A percentile compares a stretch with the other conserved stretches of the same genome.
Evolutionary conservation across 1,140 invertebrate genomes (phyloP).

Genomic region (Bicyclus anynana): DNA sequence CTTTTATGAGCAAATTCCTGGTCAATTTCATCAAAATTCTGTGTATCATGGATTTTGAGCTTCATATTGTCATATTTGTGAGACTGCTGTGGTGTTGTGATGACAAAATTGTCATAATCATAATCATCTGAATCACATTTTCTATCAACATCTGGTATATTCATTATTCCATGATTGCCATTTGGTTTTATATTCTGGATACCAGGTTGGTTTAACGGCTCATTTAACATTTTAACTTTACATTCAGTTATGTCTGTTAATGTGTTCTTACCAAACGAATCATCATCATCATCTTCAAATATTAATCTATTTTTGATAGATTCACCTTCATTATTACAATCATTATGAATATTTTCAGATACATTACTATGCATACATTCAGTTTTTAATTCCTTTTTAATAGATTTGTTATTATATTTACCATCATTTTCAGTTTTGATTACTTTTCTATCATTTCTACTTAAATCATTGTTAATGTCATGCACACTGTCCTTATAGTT

Average conservation of each 20-base stretch:
- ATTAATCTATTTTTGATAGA: conserved; percentile 9
- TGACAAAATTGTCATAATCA: background rate
- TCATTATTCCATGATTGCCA: too few relatives aligned
- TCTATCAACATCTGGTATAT: background rate
- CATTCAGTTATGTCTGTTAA: conserved; percentile 24
- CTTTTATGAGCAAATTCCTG: conserved; percentile 8
- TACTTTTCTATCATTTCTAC: too few relatives aligned
- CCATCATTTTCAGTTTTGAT: too few relatives aligned
- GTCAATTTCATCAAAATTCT: background rate
- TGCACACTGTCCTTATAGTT: too few relatives aligned
- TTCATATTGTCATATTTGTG: background rate
- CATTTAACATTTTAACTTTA: conserved; percentile 21
- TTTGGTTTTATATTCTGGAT: too few relatives aligned
- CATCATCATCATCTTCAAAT: conserved; percentile 14
- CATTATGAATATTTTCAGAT: conserved; percentile 17
- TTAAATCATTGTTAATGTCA: too few relatives aligned
- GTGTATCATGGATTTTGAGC: background rate
- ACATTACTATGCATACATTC: conserved; percentile 4
- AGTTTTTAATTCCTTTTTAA: too few relatives aligned
- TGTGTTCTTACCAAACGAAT: conserved; percentile 9
- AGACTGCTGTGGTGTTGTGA: background rate
- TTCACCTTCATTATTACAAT: conserved; percentile 1
- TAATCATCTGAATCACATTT: background rate
- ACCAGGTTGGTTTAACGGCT: background rate
- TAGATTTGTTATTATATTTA: too few relatives aligned